These are phyloP conservation scores for Oppia nitens DNA, from an alignment of 1,140 invertebrate genomes.

Conservation along the genomic window DNA sequence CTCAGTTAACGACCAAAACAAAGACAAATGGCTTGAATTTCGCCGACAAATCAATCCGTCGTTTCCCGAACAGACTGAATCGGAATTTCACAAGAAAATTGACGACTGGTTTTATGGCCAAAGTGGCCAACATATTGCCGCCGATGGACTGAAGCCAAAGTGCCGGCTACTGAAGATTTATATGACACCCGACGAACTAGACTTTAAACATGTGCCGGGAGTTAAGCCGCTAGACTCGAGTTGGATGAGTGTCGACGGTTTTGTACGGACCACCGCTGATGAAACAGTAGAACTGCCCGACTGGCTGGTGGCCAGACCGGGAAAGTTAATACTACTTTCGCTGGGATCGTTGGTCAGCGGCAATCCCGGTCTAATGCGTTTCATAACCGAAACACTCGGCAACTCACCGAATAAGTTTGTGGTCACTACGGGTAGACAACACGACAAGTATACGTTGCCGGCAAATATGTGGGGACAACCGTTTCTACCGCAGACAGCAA, in stretches of 20 bases:
- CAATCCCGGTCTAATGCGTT: slow-evolving; percentile 8
- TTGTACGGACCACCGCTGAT: not conserved
- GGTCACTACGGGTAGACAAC: slow-evolving; percentile 7
- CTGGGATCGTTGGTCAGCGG: slow-evolving; percentile 17
- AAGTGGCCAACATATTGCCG: not conserved
- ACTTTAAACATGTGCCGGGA: not conserved
- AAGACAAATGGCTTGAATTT: not conserved
- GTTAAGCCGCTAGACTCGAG: not conserved
- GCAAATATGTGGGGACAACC: too few species aligned
- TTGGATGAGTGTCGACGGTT: not conserved
- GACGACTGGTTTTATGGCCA: not conserved
- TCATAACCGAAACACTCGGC: not conserved
- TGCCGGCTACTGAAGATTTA: not conserved
- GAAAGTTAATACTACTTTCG: slow-evolving; percentile 12
- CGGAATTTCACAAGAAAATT: not conserved
- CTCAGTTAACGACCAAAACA: not conserved
- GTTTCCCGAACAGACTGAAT: too few species aligned
- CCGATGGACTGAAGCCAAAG: not conserved
- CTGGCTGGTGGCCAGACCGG: too few species aligned
- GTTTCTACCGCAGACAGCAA: too few species aligned
- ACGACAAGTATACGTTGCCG: too few species aligned
- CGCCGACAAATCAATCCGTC: not conserved
- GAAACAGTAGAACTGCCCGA: not conserved
- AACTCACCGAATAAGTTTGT: slow-evolving; percentile 5
- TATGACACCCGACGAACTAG: not conserved